A percentile compares a stretch with the other conserved stretches of the same genome.
Evolutionary conservation across 2,797 vertebrate genomes (phyloP).

Genomic region (Ptychobarbus kaznakovi): DNA sequence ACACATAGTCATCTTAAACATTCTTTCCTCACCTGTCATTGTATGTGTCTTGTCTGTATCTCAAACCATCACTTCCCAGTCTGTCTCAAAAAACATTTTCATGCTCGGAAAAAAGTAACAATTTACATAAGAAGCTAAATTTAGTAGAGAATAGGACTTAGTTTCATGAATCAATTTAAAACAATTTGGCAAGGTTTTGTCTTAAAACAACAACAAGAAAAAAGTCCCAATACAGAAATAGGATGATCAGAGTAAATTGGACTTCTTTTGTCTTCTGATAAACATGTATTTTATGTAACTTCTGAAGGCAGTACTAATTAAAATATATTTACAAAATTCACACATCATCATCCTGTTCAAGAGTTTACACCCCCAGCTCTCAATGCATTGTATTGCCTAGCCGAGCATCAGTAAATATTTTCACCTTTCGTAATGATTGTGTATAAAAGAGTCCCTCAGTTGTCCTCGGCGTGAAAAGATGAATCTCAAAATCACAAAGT

Average conservation of each 20-base stretch:
- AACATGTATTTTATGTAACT: not conserved
- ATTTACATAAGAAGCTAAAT: not conserved
- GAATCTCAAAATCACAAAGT: not conserved
- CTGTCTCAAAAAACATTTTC: slow-evolving; percentile 52
- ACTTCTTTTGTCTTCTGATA: not conserved
- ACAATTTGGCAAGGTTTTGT: not conserved
- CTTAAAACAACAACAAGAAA: not conserved
- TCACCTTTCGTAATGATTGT: not conserved
- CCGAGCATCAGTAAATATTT: not conserved
- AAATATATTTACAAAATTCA: not conserved
- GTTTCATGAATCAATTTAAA: not conserved
- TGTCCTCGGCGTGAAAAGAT: not conserved
- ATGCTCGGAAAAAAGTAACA: not conserved
- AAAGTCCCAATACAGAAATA: not conserved
- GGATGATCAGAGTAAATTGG: not conserved
- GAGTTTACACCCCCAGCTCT: not conserved
- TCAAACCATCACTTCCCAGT: slow-evolving; percentile 40
- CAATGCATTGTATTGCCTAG: not conserved
- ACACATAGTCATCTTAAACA: slow-evolving; percentile 80
- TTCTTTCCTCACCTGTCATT: slow-evolving; percentile 84
- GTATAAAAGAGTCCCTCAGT: not conserved
- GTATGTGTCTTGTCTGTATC: slow-evolving; percentile 72
- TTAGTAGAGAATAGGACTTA: not conserved
- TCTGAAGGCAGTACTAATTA: not conserved
- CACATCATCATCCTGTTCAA: not conserved